These are phyloP conservation scores for Slavum lentiscoides DNA, from an alignment of 2,888 invertebrate species.

Conservation along the genomic window DNA sequence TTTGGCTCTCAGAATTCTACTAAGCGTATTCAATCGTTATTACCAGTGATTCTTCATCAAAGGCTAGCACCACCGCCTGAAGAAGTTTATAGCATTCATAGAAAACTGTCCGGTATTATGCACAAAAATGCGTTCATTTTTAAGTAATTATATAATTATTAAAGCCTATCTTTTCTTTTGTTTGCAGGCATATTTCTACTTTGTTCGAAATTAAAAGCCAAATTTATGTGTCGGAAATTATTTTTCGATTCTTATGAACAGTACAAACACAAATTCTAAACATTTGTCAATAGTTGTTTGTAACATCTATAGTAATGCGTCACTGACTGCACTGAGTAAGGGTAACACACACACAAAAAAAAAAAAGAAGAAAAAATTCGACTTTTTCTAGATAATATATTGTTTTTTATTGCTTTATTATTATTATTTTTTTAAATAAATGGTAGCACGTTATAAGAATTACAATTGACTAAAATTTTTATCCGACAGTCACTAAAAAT, in stretches of 20 bases:
- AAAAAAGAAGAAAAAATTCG: conserved; percentile 22
- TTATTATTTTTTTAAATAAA: conserved; percentile 23
- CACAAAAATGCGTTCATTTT: not conserved
- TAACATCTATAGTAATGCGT: conserved; percentile 16
- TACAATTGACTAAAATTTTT: conserved; percentile 45
- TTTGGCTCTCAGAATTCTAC: conserved; percentile 86
- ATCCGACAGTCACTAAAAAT: conserved; percentile 22
- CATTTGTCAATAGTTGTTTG: not conserved
- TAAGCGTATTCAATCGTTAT: conserved; percentile 76
- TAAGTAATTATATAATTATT: not conserved
- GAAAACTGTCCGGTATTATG: conserved; percentile 71
- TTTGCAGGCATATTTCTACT: conserved; percentile 92
- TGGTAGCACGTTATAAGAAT: conserved; percentile 27
- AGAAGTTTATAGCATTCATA: conserved; percentile 95
- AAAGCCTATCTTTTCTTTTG: not conserved
- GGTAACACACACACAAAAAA: not conserved
- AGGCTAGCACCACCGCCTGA: conserved; percentile 96
- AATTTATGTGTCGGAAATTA: conserved; percentile 79
- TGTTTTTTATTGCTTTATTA: conserved; percentile 44
- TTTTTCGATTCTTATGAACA: conserved; percentile 78
- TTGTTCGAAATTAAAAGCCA: conserved; percentile 82
- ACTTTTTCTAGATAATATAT: conserved; percentile 30
- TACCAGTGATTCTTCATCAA: conserved; percentile 92
- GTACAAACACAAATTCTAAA: conserved; percentile 62
- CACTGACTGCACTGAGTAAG: not conserved